Evolutionary conservation across 2,797 vertebrate genomes (phyloP).

Genomic region (Valencia hispanica): DNA sequence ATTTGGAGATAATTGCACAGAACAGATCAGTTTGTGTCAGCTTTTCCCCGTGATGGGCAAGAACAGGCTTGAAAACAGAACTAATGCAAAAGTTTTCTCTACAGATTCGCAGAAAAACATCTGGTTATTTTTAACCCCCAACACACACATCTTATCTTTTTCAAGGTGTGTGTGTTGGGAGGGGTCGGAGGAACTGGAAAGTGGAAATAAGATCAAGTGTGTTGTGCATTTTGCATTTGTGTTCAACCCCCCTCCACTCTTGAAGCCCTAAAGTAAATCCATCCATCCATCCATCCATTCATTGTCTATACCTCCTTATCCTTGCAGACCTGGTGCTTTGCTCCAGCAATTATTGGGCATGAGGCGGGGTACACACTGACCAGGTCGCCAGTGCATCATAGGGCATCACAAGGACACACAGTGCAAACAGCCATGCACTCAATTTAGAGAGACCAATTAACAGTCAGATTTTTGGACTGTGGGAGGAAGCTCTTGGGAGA

Average conservation of each 20-base stretch:
- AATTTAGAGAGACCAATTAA: too few species aligned
- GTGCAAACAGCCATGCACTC: too few species aligned
- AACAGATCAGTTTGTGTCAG: slow-evolving; percentile 19
- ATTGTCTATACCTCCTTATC: background rate
- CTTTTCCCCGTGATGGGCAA: background rate
- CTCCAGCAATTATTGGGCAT: too few species aligned
- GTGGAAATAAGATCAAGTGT: background rate
- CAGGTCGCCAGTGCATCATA: too few species aligned
- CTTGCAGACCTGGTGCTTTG: too few species aligned
- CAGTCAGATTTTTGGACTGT: too few species aligned
- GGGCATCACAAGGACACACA: too few species aligned
- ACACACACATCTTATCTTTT: too few species aligned
- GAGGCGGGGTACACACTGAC: too few species aligned
- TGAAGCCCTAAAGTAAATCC: background rate
- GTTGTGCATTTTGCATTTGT: background rate
- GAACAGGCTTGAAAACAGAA: background rate
- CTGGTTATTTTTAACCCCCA: background rate
- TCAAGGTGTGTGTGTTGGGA: too few species aligned
- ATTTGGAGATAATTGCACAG: slow-evolving; percentile 21
- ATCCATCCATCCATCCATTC: too few species aligned
- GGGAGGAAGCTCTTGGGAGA: too few species aligned
- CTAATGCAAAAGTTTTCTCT: background rate
- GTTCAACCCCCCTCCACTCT: background rate
- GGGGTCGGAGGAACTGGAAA: background rate
- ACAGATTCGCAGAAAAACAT: background rate